Percentiles rank a stretch among this genome's conserved stretches.
These are phyloP conservation scores for Amphimedon queenslandica DNA, from an alignment of 37 sponge, comb jelly and placozoan species.

Conservation along the genomic window DNA sequence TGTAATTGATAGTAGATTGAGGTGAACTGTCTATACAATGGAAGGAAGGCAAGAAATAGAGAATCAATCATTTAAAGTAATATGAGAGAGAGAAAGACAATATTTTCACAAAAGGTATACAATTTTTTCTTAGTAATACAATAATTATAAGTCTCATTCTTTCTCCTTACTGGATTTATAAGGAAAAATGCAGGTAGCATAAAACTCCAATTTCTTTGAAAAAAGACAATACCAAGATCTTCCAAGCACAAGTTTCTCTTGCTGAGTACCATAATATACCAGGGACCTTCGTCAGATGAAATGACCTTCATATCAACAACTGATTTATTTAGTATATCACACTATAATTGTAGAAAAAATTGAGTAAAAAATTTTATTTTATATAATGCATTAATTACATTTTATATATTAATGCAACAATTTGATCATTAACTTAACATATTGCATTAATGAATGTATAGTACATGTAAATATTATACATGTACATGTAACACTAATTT, in stretches of 20 bases:
- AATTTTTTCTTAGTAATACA: too few species aligned
- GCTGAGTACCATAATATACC: constrained; percentile 51
- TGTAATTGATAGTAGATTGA: too few species aligned
- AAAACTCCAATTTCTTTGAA: constrained; percentile 75
- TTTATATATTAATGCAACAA: too few species aligned
- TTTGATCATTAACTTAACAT: too few species aligned
- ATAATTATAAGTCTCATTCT: too few species aligned
- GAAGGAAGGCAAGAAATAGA: background rate
- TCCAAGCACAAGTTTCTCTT: constrained; percentile 68
- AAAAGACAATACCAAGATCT: constrained; percentile 68
- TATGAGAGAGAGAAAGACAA: too few species aligned
- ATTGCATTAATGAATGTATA: too few species aligned
- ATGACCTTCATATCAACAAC: constrained; percentile 46
- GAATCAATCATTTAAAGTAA: too few species aligned
- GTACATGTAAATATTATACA: background rate
- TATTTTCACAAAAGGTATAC: too few species aligned
- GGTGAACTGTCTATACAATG: background rate
- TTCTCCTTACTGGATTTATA: background rate
- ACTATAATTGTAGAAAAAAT: constrained; percentile 59
- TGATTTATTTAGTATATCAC: constrained; percentile 75
- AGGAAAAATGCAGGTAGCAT: constrained; percentile 26
- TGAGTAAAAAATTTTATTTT: too few species aligned
- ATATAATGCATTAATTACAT: too few species aligned
- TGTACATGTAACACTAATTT: background rate
- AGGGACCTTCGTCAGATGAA: constrained; percentile 1